phyloP scores from a whole-genome alignment of 1,140 invertebrate genomes.

The Cotesia typhae region DNA sequence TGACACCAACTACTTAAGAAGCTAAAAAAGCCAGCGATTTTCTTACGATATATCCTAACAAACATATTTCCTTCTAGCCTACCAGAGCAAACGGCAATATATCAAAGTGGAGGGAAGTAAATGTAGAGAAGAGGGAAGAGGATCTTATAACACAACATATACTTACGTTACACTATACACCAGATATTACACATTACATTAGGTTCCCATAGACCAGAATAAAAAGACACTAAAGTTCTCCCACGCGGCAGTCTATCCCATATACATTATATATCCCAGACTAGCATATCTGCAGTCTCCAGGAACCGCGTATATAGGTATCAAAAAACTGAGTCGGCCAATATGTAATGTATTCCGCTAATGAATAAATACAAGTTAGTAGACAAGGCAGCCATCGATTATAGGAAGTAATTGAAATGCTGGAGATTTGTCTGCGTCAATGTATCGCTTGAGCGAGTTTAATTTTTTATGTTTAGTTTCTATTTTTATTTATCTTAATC shows the following conservation, averaged over 20 bases:
- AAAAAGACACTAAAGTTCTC: slow-evolving; percentile 36
- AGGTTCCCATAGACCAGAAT: slow-evolving; percentile 46
- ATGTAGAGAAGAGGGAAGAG: slow-evolving; percentile 37
- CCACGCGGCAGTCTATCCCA: slow-evolving; percentile 42
- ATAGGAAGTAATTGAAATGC: slow-evolving; percentile 12
- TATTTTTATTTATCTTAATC: too few species aligned
- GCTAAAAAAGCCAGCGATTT: slow-evolving; percentile 30
- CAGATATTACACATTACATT: background rate
- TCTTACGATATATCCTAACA: slow-evolving; percentile 52
- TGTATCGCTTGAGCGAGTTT: background rate
- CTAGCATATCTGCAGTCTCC: slow-evolving; percentile 30
- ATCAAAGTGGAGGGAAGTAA: slow-evolving; percentile 40
- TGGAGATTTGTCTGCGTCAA: slow-evolving; percentile 17
- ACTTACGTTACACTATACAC: too few species aligned
- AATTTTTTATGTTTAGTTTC: slow-evolving; percentile 17
- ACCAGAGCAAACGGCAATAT: slow-evolving; percentile 54
- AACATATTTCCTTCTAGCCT: slow-evolving; percentile 51
- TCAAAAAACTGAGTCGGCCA: too few species aligned
- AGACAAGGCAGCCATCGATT: background rate
- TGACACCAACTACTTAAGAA: background rate
- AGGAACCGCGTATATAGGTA: too few species aligned
- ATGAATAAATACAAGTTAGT: background rate
- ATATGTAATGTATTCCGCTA: too few species aligned
- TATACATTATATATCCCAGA: slow-evolving; percentile 29
- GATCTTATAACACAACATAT: slow-evolving; percentile 14